Conservation (phyloP, 2,113 vertebrate genomes). For the Melanostigma gelatinosum region DNA sequence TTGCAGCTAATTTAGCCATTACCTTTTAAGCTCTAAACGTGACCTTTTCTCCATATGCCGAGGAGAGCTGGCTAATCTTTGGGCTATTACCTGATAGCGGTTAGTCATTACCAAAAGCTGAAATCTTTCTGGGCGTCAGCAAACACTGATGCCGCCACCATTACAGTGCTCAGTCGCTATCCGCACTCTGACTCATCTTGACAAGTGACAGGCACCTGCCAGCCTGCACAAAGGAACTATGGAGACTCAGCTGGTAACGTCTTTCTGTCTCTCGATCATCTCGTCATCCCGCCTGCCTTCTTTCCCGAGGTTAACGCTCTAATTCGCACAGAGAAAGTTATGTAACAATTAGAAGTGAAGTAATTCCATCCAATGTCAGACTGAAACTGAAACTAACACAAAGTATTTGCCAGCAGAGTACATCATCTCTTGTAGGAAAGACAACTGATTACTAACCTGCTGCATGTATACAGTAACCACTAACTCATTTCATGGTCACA, state of each 20-base stretch:
- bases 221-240: conserved; percentile 63
- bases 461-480: background rate
- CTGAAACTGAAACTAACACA: conserved; percentile 10
- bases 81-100: conserved; percentile 59
- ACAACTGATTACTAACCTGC: background rate
- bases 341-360: background rate
- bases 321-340: background rate
- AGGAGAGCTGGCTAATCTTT: conserved; percentile 56
- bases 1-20: conserved; percentile 68
- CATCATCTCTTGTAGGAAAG: background rate
- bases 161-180: conserved; percentile 40
- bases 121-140: conserved; percentile 41
- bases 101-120: conserved; percentile 54
- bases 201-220: conserved; percentile 75
- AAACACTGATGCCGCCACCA: conserved; percentile 14
- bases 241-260: conserved; percentile 49
- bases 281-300: conserved; percentile 23
- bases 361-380: background rate
- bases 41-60: conserved; percentile 69
- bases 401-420: background rate
- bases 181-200: conserved; percentile 54
- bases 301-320: conserved; percentile 26
- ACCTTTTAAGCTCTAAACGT: conserved; percentile 61
- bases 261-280: conserved; percentile 45
- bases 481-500: background rate